Percentiles rank a stretch among this genome's conserved stretches.
These are phyloP conservation scores for Pomacea maculata DNA, from an alignment of 1,140 invertebrate species.

Conservation along the genomic window DNA sequence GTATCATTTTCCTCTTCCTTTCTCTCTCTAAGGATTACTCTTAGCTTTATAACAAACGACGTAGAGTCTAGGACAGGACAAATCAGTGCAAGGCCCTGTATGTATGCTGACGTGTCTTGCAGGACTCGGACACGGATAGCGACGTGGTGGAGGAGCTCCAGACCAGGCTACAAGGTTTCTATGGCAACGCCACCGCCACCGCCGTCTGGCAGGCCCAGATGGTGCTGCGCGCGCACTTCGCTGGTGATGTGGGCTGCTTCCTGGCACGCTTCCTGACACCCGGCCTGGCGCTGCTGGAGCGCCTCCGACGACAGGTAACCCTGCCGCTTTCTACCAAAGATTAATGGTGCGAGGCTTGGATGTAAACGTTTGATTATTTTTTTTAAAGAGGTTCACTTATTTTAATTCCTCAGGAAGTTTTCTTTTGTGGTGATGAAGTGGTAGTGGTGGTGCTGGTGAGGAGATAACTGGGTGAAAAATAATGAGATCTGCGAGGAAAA, in stretches of 20 bases:
- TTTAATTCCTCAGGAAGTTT: too few relatives aligned
- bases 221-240: slow-evolving; percentile 7
- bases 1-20: not conserved
- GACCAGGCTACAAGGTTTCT: not conserved
- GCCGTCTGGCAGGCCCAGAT: not conserved
- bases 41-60: too few relatives aligned
- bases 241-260: slow-evolving; percentile 11
- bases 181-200: not conserved
- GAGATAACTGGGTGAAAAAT: too few relatives aligned
- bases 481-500: too few relatives aligned
- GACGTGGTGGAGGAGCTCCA: slow-evolving; percentile 10
- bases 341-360: not conserved
- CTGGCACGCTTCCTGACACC: slow-evolving; percentile 16
- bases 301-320: not conserved
- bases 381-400: too few relatives aligned
- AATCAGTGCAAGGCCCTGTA: too few relatives aligned
- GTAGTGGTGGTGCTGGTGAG: too few relatives aligned
- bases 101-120: not conserved
- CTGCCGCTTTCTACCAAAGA: not conserved
- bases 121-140: slow-evolving; percentile 12
- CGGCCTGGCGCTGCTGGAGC: slow-evolving; percentile 10
- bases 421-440: too few relatives aligned
- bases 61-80: too few relatives aligned
- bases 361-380: too few relatives aligned
- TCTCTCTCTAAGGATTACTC: too few relatives aligned